Percentiles rank a stretch among this genome's conserved stretches.
Evolutionary conservation across 2,797 vertebrate genomes (phyloP).

Genomic region (Cyclopterus lumpus): DNA sequence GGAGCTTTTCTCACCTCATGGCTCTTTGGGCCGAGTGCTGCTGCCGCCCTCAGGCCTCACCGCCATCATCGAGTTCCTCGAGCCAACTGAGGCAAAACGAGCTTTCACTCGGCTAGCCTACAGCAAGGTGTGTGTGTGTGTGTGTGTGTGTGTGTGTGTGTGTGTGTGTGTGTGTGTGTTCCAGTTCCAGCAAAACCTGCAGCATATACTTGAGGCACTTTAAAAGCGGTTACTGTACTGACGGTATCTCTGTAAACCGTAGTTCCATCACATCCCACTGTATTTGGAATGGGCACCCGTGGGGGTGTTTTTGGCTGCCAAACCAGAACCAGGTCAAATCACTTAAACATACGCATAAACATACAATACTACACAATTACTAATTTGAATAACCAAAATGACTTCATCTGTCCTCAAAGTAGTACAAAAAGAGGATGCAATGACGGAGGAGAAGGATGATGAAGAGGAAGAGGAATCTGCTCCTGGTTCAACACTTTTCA

Average conservation of each 20-base stretch:
- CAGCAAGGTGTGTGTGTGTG: conserved; percentile 91
- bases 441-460: conserved; percentile 44
- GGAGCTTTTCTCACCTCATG: conserved; percentile 85
- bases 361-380: neutral
- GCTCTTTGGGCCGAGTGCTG: conserved; percentile 91
- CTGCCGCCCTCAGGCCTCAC: conserved; percentile 94
- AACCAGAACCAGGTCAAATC: conserved; percentile 63
- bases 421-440: conserved; percentile 62
- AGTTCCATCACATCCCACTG: conserved; percentile 94
- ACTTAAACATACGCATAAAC: neutral
- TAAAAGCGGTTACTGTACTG: neutral
- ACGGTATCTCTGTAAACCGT: conserved; percentile 13
- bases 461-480: conserved; percentile 83
- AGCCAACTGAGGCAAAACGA: conserved; percentile 91
- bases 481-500: conserved; percentile 93
- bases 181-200: neutral
- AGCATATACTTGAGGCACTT: neutral
- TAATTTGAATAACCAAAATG: neutral
- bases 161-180: too few species aligned
- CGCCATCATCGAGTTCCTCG: conserved; percentile 93
- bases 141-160: too few species aligned
- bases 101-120: conserved; percentile 94
- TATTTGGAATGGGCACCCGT: conserved; percentile 97
- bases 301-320: conserved; percentile 85
- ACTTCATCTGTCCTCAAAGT: conserved; percentile 3